A percentile compares a stretch with the other conserved stretches of the same genome.
Evolutionary conservation across 2,888 invertebrate genomes (phyloP).

Genomic region (Liposcelis brunnea): DNA sequence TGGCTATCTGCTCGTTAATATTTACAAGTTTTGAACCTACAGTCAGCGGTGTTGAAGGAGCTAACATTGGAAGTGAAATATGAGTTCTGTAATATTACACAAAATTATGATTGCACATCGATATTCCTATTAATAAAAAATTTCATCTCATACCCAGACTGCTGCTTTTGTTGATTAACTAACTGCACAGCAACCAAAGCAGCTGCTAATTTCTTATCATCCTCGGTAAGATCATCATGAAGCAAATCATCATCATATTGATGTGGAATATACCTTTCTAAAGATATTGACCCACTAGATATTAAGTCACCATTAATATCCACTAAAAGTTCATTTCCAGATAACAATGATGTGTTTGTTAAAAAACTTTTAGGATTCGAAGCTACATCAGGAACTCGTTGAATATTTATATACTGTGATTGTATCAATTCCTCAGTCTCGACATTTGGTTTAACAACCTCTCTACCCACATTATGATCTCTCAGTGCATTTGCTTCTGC

Average conservation of each 20-base stretch:
- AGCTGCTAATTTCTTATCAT: constrained; percentile 40
- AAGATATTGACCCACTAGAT: constrained; percentile 10
- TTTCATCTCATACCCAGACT: constrained; percentile 20
- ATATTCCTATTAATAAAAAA: constrained; percentile 14
- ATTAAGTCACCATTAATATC: constrained; percentile 18
- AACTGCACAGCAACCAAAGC: constrained; percentile 43
- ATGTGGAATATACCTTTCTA: constrained; percentile 20
- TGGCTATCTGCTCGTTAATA: constrained; percentile 11
- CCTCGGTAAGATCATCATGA: constrained; percentile 32
- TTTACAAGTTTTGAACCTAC: not conserved
- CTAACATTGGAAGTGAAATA: not conserved
- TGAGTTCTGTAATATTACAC: not conserved
- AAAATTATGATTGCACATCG: not conserved
- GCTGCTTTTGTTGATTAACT: constrained; percentile 40
- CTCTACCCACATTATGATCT: too few relatives aligned
- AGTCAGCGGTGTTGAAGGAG: not conserved
- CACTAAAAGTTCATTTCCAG: constrained; percentile 16
- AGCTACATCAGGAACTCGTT: constrained; percentile 20
- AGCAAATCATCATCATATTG: constrained; percentile 20
- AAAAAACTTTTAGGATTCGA: constrained; percentile 16
- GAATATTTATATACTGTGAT: constrained; percentile 28
- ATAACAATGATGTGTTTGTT: constrained; percentile 15
- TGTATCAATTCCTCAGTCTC: constrained; percentile 15
- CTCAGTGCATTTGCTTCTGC: too few relatives aligned
- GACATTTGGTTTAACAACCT: not conserved